A percentile compares a stretch with the other conserved stretches of the same genome.
phyloP scores from a whole-genome alignment of 2,113 vertebrate genomes.

The Hyperopisus bebe region DNA sequence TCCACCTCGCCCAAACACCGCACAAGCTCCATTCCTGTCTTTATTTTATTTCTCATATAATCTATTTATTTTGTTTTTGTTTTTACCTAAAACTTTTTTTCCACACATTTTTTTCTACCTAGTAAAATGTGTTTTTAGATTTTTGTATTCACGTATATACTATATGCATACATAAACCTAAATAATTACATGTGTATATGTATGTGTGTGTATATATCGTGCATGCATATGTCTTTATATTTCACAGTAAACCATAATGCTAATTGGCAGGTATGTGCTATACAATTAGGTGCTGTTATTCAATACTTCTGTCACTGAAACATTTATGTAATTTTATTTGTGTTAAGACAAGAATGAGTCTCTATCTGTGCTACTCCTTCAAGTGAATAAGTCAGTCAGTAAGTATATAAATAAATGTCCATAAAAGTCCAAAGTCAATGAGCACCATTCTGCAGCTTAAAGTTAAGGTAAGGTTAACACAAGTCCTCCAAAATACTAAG shows the following conservation, averaged over 20 bases:
- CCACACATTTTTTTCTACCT: slow-evolving; percentile 25
- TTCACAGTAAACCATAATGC: slow-evolving; percentile 4
- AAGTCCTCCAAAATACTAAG: not conserved
- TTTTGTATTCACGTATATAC: slow-evolving; percentile 41
- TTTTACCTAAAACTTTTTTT: slow-evolving; percentile 29
- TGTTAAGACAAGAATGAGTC: not conserved
- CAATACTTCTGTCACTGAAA: not conserved
- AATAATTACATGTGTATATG: slow-evolving; percentile 39
- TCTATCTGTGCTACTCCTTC: not conserved
- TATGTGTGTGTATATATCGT: slow-evolving; percentile 43
- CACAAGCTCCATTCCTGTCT: slow-evolving; percentile 9
- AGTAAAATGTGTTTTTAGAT: slow-evolving; percentile 40
- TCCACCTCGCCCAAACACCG: slow-evolving; percentile 21
- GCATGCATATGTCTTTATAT: slow-evolving; percentile 26
- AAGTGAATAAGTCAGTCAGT: slow-evolving; percentile 20
- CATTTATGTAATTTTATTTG: not conserved
- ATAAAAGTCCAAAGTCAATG: not conserved
- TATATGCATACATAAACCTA: slow-evolving; percentile 35
- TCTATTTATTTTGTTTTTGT: slow-evolving; percentile 30
- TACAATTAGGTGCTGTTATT: slow-evolving; percentile 3
- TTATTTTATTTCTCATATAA: slow-evolving; percentile 32
- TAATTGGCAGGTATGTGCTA: slow-evolving; percentile 4
- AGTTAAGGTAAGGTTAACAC: not conserved
- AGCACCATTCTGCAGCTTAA: not conserved
- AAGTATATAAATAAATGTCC: not conserved